A percentile compares a stretch with the other conserved stretches of the same genome.
Evolutionary conservation across 1,140 invertebrate genomes (phyloP).

Genomic region (Zophobas atratus): DNA sequence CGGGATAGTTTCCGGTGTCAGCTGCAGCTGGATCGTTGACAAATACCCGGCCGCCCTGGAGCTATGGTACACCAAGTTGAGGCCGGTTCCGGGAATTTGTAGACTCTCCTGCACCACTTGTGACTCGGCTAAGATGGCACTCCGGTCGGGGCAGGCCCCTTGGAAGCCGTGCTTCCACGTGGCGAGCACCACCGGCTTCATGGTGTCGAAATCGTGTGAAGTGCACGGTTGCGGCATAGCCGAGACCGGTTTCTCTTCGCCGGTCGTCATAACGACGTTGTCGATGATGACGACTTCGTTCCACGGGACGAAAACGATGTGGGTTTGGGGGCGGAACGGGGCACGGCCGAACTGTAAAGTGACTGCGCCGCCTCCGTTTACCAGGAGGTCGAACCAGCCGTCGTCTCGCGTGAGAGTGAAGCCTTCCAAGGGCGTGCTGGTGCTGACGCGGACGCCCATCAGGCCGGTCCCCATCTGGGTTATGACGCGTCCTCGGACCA

Average conservation of each 20-base stretch:
- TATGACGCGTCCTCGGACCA: constrained; percentile 94
- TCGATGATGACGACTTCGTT: constrained; percentile 97
- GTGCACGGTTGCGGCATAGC: constrained; percentile 83
- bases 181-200: constrained; percentile 94
- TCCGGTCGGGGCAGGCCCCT: constrained; percentile 93
- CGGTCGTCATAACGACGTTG: constrained; percentile 87
- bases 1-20: constrained; percentile 90
- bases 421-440: constrained; percentile 90
- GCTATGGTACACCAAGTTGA: constrained; percentile 96
- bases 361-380: constrained; percentile 97
- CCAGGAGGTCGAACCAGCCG: constrained; percentile 96
- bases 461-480: constrained; percentile 92
- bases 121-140: constrained; percentile 94
- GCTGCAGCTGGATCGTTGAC: constrained; percentile 94
- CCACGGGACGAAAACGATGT: constrained; percentile 96
- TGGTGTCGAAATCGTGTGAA: constrained; percentile 92
- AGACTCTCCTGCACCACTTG: constrained; percentile 96
- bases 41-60: constrained; percentile 92
- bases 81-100: constrained; percentile 91
- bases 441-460: constrained; percentile 94
- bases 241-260: constrained; percentile 79
- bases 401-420: constrained; percentile 94
- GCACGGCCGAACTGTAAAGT: constrained; percentile 94
- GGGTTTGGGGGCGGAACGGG: constrained; percentile 91
- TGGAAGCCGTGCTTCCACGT: constrained; percentile 98